Conservation (phyloP, 2,888 invertebrate genomes). For the Epiblema foenella region DNA sequence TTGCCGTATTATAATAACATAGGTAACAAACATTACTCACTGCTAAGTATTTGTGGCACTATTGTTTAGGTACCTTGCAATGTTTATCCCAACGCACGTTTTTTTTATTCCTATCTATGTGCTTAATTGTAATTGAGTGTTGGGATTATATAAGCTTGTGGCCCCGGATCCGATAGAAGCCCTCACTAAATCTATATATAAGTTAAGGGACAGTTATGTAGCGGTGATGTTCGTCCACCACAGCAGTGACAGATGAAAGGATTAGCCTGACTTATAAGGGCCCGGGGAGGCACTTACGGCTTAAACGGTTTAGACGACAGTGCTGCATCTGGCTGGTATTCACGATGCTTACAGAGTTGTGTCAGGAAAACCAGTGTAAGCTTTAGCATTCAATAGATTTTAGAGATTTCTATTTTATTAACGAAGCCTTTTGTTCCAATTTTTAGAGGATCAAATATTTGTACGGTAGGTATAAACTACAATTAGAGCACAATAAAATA, state of each 20-base stretch:
- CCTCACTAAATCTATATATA: background rate
- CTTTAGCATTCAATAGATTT: background rate
- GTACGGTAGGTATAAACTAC: no score
- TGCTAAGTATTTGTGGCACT: no score
- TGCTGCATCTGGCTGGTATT: constrained; percentile 13
- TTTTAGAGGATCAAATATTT: no score
- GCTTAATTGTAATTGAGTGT: background rate
- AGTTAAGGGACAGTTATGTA: background rate
- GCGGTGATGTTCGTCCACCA: constrained; percentile 10
- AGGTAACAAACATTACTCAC: background rate
- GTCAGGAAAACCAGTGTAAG: background rate
- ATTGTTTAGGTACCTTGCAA: no score
- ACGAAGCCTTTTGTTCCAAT: no score
- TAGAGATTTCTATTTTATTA: no score
- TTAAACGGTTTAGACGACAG: constrained; percentile 27
- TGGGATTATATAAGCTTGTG: background rate
- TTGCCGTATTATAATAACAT: background rate
- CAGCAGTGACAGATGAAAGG: constrained; percentile 33
- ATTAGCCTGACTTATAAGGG: constrained; percentile 39
- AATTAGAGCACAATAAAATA: no score
- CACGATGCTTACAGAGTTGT: background rate
- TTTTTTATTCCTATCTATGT: background rate
- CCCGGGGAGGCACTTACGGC: constrained; percentile 2
- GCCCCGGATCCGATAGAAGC: background rate
- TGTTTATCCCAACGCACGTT: no score